phyloP scores from a whole-genome alignment of 2,888 invertebrate species.

The Gastrophysa polygoni region DNA sequence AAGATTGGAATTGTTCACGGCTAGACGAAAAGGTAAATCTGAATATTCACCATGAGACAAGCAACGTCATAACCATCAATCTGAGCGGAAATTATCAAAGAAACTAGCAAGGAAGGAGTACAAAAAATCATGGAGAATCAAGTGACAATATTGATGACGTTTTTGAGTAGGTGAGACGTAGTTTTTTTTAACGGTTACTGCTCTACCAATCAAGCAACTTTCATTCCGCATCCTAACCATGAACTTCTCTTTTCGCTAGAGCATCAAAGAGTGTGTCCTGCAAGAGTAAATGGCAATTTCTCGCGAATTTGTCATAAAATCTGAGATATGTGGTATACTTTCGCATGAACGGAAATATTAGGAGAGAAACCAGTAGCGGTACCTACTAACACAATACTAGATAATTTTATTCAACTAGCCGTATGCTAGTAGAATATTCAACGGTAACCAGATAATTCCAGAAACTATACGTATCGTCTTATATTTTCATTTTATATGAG shows the following conservation, averaged over 20 bases:
- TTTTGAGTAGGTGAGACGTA: background rate
- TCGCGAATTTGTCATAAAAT: constrained; percentile 23
- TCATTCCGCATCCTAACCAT: constrained; percentile 4
- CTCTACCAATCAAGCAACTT: constrained; percentile 1
- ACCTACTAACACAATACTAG: too few species aligned
- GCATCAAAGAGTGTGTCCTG: constrained; percentile 4
- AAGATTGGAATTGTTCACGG: too few species aligned
- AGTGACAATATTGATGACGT: background rate
- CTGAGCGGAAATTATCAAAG: too few species aligned
- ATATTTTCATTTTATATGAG: too few species aligned
- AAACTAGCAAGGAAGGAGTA: background rate
- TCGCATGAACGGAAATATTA: constrained; percentile 10
- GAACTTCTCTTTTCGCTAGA: constrained; percentile 3
- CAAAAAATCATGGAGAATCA: background rate
- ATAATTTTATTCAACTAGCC: too few species aligned
- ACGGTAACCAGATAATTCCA: too few species aligned
- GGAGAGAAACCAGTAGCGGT: background rate
- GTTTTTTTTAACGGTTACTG: background rate
- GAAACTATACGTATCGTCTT: too few species aligned
- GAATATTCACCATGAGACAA: too few species aligned
- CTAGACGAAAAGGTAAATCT: too few species aligned
- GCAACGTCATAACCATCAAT: too few species aligned
- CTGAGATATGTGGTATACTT: constrained; percentile 19
- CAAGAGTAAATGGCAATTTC: background rate
- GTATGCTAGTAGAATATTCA: too few species aligned